Percentiles rank a stretch among this genome's conserved stretches.
Evolutionary conservation across 2,888 invertebrate genomes (phyloP).

Genomic region (Pyralis farinalis): DNA sequence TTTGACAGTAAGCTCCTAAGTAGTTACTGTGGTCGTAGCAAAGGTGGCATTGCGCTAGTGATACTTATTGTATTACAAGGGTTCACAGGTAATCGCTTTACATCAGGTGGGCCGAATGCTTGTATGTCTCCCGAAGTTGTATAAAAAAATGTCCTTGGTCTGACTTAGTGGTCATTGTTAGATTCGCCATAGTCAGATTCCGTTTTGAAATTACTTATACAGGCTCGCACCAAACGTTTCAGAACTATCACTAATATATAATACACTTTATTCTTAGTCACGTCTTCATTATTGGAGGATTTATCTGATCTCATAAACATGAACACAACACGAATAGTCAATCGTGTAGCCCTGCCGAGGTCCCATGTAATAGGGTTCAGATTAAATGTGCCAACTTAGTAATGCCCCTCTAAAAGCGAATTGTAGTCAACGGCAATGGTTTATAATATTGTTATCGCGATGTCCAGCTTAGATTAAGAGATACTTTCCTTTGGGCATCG

Average conservation of each 20-base stretch:
- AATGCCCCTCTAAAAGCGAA: slow-evolving; percentile 71
- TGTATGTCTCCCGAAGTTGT: too few relatives aligned
- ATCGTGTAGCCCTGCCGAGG: slow-evolving; percentile 29
- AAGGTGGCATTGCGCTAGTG: too few relatives aligned
- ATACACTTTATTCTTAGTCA: slow-evolving; percentile 6
- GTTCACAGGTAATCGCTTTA: too few relatives aligned
- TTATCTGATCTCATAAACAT: slow-evolving; percentile 35
- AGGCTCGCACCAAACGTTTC: too few relatives aligned
- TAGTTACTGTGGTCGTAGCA: too few relatives aligned
- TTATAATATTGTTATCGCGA: slow-evolving; percentile 68
- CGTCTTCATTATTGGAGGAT: slow-evolving; percentile 24
- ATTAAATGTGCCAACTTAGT: slow-evolving; percentile 66
- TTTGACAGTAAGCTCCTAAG: too few relatives aligned
- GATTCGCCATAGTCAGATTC: too few relatives aligned
- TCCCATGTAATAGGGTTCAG: slow-evolving; percentile 53
- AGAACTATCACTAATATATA: background rate
- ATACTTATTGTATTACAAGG: too few relatives aligned
- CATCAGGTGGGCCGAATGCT: too few relatives aligned
- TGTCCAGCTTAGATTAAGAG: slow-evolving; percentile 67
- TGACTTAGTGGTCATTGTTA: too few relatives aligned
- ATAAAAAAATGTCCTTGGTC: too few relatives aligned
- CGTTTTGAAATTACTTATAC: too few relatives aligned
- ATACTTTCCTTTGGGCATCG: slow-evolving; percentile 46
- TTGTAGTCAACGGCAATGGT: slow-evolving; percentile 64
- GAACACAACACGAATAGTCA: slow-evolving; percentile 17